A percentile compares a stretch with the other conserved stretches of the same genome.
Conservation (phyloP, 2,113 vertebrate species). For the Labrus mixtus region DNA sequence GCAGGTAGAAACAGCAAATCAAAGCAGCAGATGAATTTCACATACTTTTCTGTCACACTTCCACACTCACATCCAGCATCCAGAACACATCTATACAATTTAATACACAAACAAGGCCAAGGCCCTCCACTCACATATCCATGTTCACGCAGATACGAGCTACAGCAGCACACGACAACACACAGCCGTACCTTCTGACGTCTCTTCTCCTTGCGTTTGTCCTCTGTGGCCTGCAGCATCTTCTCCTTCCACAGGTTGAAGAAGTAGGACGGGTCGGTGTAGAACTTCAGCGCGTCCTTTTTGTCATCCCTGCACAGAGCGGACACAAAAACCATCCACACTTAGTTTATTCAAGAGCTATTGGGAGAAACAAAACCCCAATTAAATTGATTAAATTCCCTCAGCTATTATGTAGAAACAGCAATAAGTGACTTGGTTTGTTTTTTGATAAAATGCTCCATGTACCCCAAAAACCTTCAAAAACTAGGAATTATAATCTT, state of each 20-base stretch:
- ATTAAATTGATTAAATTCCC: too few species aligned
- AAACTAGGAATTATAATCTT: too few species aligned
- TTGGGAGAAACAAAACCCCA: too few species aligned
- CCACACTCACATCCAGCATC: not conserved
- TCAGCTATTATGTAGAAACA: too few species aligned
- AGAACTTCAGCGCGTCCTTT: slow-evolving; percentile 94
- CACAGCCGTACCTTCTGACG: slow-evolving; percentile 88
- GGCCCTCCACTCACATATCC: not conserved
- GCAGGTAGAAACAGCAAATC: slow-evolving; percentile 48
- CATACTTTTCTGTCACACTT: not conserved
- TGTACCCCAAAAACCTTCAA: too few species aligned
- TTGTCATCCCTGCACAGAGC: slow-evolving; percentile 87
- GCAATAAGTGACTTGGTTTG: too few species aligned
- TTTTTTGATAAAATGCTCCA: too few species aligned
- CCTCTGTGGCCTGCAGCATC: slow-evolving; percentile 95
- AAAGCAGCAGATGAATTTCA: slow-evolving; percentile 55
- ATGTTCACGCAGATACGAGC: not conserved
- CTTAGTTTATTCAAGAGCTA: too few species aligned
- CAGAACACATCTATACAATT: not conserved
- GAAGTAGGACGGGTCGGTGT: slow-evolving; percentile 95
- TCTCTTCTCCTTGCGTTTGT: slow-evolving; percentile 94
- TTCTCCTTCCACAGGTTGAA: slow-evolving; percentile 97
- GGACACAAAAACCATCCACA: too few species aligned
- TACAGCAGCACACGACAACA: not conserved
- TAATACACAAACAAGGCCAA: not conserved